Evolutionary conservation across 2,888 invertebrate genomes (phyloP).

Genomic region (Caenorhabditis parvicauda): DNA sequence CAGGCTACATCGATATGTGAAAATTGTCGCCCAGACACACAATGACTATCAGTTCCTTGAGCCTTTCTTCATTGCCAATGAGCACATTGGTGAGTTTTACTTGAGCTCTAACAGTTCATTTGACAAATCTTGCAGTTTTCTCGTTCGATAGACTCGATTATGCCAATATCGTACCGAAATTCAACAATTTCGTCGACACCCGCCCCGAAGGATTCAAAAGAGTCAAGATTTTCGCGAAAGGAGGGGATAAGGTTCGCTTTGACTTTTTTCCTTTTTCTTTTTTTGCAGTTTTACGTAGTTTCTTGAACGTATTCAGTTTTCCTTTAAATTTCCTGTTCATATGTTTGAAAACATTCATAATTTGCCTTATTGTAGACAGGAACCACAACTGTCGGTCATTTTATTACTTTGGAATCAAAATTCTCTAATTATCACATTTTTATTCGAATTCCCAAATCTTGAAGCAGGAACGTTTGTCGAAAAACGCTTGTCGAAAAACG

Average conservation of each 20-base stretch:
- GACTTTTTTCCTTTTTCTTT: background rate
- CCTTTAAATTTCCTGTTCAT: too few relatives aligned
- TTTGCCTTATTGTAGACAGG: too few relatives aligned
- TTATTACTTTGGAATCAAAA: too few relatives aligned
- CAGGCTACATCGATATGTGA: conserved; percentile 41
- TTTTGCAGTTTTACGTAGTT: too few relatives aligned
- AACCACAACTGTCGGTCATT: too few relatives aligned
- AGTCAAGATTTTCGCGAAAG: conserved; percentile 17
- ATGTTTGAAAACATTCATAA: too few relatives aligned
- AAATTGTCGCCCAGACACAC: conserved; percentile 31
- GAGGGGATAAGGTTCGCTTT: conserved; percentile 14
- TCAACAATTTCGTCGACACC: conserved; percentile 43
- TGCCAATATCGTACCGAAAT: conserved; percentile 36
- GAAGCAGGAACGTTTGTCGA: too few relatives aligned
- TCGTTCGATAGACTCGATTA: conserved; percentile 39
- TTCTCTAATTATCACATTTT: too few relatives aligned
- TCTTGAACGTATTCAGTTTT: too few relatives aligned
- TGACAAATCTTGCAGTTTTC: conserved; percentile 32
- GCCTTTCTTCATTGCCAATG: conserved; percentile 32
- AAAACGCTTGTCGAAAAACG: too few relatives aligned
- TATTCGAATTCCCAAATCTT: too few relatives aligned
- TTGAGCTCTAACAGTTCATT: background rate
- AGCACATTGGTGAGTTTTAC: conserved; percentile 36
- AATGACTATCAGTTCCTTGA: conserved; percentile 29
- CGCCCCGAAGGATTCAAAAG: conserved; percentile 23